Evolutionary conservation across 2,888 invertebrate species (phyloP).

Genomic region (Thecocarcelia acutangulata): DNA sequence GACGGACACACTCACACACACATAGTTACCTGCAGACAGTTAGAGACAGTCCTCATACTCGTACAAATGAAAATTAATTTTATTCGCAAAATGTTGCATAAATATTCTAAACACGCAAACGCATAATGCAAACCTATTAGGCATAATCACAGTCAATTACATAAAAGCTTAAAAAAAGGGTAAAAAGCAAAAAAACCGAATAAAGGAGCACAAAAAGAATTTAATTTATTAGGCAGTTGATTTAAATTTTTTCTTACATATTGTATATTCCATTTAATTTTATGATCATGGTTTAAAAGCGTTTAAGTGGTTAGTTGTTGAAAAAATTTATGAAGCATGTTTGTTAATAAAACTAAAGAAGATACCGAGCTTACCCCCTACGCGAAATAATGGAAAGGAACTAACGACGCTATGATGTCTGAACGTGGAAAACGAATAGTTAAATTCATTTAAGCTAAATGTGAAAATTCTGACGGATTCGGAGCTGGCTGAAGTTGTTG

Average conservation of each 20-base stretch:
- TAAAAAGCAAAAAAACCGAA: conserved; percentile 16
- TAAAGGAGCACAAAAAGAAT: conserved; percentile 5
- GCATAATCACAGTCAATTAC: conserved; percentile 73
- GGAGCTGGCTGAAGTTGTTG: too few relatives aligned
- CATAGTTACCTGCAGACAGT: conserved; percentile 3
- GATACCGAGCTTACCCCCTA: too few relatives aligned
- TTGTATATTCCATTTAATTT: conserved; percentile 8
- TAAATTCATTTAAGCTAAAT: too few relatives aligned
- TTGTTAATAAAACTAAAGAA: not conserved
- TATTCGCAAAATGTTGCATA: conserved; percentile 52
- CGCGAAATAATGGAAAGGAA: too few relatives aligned
- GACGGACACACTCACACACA: conserved; percentile 7
- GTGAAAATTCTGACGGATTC: too few relatives aligned
- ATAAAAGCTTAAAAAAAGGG: conserved; percentile 64
- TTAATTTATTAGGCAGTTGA: conserved; percentile 8
- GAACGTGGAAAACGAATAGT: too few relatives aligned
- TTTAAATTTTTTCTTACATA: conserved; percentile 13
- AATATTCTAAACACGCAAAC: conserved; percentile 71
- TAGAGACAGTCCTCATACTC: conserved; percentile 34
- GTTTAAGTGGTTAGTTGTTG: conserved; percentile 21
- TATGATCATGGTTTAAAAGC: conserved; percentile 18
- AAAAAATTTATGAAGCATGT: conserved; percentile 5
- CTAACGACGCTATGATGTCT: too few relatives aligned
- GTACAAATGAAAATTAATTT: conserved; percentile 30
- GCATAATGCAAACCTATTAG: conserved; percentile 72